Conservation (phyloP, 2,888 invertebrate species). For the Operophtera brumata region DNA sequence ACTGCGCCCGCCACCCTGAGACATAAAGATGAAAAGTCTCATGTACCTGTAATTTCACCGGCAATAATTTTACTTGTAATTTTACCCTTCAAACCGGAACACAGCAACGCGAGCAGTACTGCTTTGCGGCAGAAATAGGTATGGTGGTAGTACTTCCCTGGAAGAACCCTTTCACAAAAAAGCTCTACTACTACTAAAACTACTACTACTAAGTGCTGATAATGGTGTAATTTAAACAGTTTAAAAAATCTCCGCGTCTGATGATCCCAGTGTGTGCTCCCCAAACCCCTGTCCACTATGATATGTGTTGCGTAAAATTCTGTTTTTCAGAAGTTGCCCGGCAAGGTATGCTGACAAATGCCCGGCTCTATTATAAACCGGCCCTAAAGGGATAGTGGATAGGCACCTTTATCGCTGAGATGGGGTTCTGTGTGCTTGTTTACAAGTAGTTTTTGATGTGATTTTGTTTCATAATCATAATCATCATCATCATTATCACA, state of each 20-base stretch:
- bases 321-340: slow-evolving; percentile 71
- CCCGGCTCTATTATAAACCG: slow-evolving; percentile 59
- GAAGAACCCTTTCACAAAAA: too few species aligned
- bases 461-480: slow-evolving; percentile 5
- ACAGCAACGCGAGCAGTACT: too few species aligned
- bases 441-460: slow-evolving; percentile 16
- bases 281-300: slow-evolving; percentile 63
- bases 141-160: too few species aligned
- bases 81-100: too few species aligned
- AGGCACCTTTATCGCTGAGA: slow-evolving; percentile 27
- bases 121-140: too few species aligned
- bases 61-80: too few species aligned
- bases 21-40: too few species aligned
- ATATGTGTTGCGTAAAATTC: slow-evolving; percentile 80
- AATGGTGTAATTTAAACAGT: background rate
- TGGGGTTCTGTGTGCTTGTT: slow-evolving; percentile 23
- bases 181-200: too few species aligned
- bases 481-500: too few species aligned
- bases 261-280: slow-evolving; percentile 49
- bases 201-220: too few species aligned
- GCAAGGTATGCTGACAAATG: slow-evolving; percentile 73
- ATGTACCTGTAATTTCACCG: too few species aligned
- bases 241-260: slow-evolving; percentile 30
- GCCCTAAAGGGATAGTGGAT: slow-evolving; percentile 44
- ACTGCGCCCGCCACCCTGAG: too few species aligned